Base-by-base conservation (phyloP, 2,113 vertebrate species). In the Rattus rattus region DNA sequence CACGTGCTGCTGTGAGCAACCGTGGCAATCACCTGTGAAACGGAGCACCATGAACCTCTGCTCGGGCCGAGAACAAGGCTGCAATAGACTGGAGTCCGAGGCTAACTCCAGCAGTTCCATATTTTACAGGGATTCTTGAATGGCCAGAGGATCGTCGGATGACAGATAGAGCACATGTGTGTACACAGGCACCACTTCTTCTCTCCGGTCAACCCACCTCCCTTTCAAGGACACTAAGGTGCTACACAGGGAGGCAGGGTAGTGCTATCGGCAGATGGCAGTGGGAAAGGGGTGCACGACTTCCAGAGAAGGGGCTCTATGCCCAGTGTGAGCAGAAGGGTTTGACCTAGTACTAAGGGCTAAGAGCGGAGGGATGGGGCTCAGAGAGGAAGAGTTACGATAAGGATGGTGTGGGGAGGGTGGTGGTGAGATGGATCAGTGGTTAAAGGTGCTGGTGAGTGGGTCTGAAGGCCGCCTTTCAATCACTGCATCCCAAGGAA, bases 1-100 rank as follows among this genome's bases (percentile, higher is more conserved):
- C 49, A 72, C 36, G 79, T 13, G 89, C 87, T 63, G 90, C 88
- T 85, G 97, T 97, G 80, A 12, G 86, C 72, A 94, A 95, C n/a
- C 91, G 80, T 54, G 88, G 91, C 67, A 86, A 86, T 49, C 63
- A 84, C 94, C 26, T 63, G 72, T 8, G 20, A 92, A 93, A 86
- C 39, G 2, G 9, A 67, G 61, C 49, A 47, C 69, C 54, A 65
- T 91, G 92, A 87, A 83, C 36, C 70, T 88, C 33, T 89, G 6
- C 16, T 2, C 43, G 75, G 65, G 17, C 43, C 59, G 0, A 2
- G 6, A 19, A 12, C 0, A 14, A 73, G 7, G 17, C 59, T 89
- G 59, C 1, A 49, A 70, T 30, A 30, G 54, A 52, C 90, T 67
- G 5, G 1, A 70, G 49, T 52, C n/a, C 26, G 28, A 61, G 54